Percentiles rank a stretch among this genome's conserved stretches.
Conservation (phyloP, 2,797 vertebrate species). For the Bradypodion ventrale region DNA sequence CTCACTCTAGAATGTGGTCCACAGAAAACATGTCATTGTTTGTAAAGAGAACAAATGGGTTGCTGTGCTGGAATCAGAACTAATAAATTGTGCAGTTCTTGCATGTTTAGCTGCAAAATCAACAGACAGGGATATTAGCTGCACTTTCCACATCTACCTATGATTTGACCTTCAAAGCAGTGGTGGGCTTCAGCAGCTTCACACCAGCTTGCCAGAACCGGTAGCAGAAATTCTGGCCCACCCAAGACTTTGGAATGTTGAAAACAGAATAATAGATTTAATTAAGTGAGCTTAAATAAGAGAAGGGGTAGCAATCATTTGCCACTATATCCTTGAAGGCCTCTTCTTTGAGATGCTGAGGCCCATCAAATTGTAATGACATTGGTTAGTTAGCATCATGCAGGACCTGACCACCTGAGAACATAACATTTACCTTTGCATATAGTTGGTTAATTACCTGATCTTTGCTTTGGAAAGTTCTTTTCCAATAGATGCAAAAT, state of each 20-base stretch:
- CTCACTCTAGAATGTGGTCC: not conserved
- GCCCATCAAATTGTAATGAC: constrained; percentile 29
- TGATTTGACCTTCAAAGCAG: not conserved
- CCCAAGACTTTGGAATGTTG: constrained; percentile 54
- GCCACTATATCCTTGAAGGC: constrained; percentile 55
- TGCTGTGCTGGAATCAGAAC: not conserved
- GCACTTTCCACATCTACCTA: not conserved
- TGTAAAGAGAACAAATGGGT: not conserved
- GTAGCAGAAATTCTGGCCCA: too few relatives aligned
- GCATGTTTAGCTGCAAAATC: not conserved
- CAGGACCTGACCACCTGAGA: constrained; percentile 39
- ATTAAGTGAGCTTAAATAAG: constrained; percentile 54
- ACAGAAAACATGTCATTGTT: not conserved
- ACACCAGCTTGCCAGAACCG: too few relatives aligned
- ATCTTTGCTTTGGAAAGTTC: not conserved
- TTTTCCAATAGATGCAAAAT: not conserved
- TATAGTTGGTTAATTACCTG: constrained; percentile 44
- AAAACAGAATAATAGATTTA: constrained; percentile 63
- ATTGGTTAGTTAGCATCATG: constrained; percentile 20
- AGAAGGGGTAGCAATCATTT: constrained; percentile 61
- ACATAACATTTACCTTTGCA: constrained; percentile 47
- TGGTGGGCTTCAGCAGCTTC: too few relatives aligned
- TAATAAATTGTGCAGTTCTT: too few relatives aligned
- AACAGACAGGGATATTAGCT: not conserved
- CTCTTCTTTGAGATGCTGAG: constrained; percentile 3